Evolutionary conservation across 2,113 vertebrate genomes (phyloP), one percentile per base, ranked within the genome.

Genomic region (Mobula birostris): DNA sequence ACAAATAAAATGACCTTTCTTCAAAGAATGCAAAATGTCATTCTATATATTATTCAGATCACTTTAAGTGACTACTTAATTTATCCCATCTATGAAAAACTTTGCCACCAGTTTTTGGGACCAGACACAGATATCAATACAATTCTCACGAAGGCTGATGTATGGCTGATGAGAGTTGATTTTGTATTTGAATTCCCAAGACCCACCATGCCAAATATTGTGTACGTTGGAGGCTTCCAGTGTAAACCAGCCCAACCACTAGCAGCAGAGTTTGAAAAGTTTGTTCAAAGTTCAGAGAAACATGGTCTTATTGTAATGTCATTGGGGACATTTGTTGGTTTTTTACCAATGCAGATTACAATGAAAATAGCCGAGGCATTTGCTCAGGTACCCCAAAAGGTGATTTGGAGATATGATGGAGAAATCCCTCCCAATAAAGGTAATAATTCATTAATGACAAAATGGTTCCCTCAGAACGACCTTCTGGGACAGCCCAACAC

Each of bases 391-490:
- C 96, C 97, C 4, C 97, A 97, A 40, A 96, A 96, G 94, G 96
- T 97, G 5, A 96, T 97, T 61, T 97, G 97, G 96, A 96, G 96
- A 85, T 95, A 97, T 17, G 94, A 48, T 0, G 95, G 96, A 1
- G 95, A 96, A 32, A 92, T 66, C 0, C 97, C 97, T 3, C 40
- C 85, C 9, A 97, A 96, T 72, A 48, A 97, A 94, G 97, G 96
- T 0, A 96, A 96, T 95, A 97, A 85, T 85, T 1, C 3, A 48
- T 4, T 48, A 85, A 48, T 85, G 48, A 48, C 82, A 61, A 85
- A 85, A 97, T 97, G 96, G 97, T 72, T 97, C 92, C 96, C 97
- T 12, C 97, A 97, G 95, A 97, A 97, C 11, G 96, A 97, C 94
- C 95, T 97, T 7, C 68, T 97, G 68, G 97, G 97, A 36, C 97